phyloP scores from a whole-genome alignment of 2,888 invertebrate genomes.

The Eilema depressum region DNA sequence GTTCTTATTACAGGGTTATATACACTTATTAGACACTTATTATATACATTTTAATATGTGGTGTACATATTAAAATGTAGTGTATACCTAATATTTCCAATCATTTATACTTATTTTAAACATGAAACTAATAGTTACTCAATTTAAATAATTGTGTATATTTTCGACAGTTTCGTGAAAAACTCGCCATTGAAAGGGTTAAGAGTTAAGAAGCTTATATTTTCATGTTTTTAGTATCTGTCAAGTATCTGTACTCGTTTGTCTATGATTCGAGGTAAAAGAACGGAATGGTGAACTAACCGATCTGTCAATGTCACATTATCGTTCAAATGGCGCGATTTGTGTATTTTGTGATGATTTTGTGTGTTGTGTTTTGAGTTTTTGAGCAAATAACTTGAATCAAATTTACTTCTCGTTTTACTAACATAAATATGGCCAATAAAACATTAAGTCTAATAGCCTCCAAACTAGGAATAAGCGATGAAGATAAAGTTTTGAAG shows the following conservation, averaged over 20 bases:
- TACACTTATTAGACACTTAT: no score
- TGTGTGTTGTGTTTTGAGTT: not conserved
- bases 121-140: no score
- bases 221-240: not conserved
- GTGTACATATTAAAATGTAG: no score
- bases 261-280: constrained; percentile 25
- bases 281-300: constrained; percentile 5
- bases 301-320: constrained; percentile 26
- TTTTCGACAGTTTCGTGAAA: not conserved
- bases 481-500: constrained; percentile 77
- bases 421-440: constrained; percentile 62
- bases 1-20: no score
- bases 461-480: constrained; percentile 72
- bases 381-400: not conserved
- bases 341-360: not conserved
- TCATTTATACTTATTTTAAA: not conserved
- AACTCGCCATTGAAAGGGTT: not conserved
- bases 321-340: constrained; percentile 44
- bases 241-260: not conserved
- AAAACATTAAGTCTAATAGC: constrained; percentile 74
- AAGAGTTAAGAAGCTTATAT: no score
- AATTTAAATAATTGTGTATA: not conserved
- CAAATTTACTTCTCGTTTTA: not conserved
- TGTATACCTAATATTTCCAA: not conserved
- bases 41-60: no score